phyloP scores from a whole-genome alignment of 2,113 vertebrate species.

The Cyanistes caeruleus region DNA sequence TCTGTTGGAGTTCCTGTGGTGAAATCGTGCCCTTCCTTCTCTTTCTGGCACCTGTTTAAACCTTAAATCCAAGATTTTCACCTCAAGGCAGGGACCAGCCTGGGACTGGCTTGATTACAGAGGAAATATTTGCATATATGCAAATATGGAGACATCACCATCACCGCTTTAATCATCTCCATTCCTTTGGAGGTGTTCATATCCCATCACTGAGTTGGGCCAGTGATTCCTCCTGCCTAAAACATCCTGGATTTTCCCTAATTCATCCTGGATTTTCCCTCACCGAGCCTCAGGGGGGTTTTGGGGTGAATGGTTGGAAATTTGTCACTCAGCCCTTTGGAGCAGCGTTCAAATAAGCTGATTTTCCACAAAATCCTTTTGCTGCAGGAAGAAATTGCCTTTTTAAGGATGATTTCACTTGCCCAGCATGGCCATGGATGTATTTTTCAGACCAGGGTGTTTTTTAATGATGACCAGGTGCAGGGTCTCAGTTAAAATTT shows the following conservation, averaged over 20 bases:
- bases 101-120: background rate
- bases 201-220: background rate
- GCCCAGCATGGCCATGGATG: background rate
- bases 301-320: background rate
- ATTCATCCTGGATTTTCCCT: background rate
- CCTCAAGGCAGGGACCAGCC: background rate
- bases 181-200: background rate
- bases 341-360: background rate
- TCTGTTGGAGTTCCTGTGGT: background rate
- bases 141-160: background rate
- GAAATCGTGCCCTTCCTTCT: background rate
- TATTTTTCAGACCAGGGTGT: background rate
- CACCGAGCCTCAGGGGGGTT: background rate
- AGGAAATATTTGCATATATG: background rate
- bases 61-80: background rate
- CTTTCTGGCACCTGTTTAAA: background rate
- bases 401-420: background rate
- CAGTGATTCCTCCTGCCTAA: background rate
- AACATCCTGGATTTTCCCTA: background rate
- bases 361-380: background rate
- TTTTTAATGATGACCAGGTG: background rate
- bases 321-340: background rate
- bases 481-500: background rate
- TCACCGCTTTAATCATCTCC: background rate
- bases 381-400: background rate